Evolutionary conservation across 2,113 vertebrate genomes (phyloP).

Genomic region (Eolophus roseicapilla): DNA sequence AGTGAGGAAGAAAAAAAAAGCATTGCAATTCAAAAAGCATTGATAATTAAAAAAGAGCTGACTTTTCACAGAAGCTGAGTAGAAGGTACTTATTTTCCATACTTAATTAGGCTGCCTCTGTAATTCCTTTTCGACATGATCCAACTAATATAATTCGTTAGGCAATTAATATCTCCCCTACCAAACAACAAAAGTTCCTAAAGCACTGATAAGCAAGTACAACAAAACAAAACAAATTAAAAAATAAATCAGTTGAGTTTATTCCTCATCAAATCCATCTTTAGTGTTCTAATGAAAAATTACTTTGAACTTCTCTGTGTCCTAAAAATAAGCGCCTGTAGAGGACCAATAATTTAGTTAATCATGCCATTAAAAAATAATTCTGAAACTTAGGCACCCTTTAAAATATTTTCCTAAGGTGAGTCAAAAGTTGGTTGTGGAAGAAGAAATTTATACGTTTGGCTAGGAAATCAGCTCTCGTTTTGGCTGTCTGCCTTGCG

Average conservation of each 20-base stretch:
- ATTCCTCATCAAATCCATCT: background rate
- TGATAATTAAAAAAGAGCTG: background rate
- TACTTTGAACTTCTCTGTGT: background rate
- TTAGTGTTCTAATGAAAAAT: background rate
- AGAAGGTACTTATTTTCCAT: background rate
- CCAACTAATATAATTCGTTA: background rate
- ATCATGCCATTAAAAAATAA: background rate
- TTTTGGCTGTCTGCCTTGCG: constrained; percentile 28
- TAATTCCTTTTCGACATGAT: background rate
- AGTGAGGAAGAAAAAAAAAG: background rate
- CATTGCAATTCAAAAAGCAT: background rate
- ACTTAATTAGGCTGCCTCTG: background rate
- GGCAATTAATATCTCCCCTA: background rate
- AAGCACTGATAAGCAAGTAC: background rate
- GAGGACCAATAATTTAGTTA: background rate
- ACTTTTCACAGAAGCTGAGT: background rate
- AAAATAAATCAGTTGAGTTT: background rate
- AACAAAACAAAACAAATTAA: background rate
- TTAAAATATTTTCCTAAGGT: background rate
- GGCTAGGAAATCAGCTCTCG: background rate
- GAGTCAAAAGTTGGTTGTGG: background rate
- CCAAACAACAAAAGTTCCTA: background rate
- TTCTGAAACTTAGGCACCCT: background rate
- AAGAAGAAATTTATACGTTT: background rate
- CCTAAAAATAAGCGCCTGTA: background rate